Conservation (phyloP, 1,140 invertebrate species). For the Procambarus clarkii region DNA sequence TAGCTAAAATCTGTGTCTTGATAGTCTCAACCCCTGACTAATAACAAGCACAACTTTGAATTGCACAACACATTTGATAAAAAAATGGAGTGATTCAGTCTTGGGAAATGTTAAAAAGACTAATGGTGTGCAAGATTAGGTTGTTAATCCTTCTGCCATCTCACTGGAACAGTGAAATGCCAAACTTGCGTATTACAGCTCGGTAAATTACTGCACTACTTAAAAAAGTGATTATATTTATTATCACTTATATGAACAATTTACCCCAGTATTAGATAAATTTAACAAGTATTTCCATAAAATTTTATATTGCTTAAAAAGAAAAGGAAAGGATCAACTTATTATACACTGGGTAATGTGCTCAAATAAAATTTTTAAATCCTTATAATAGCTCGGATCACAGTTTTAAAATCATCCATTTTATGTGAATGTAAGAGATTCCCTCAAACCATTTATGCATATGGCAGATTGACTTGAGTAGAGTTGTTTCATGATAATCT, state of each 20-base stretch:
- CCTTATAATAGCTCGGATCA: neutral
- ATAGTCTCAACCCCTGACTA: neutral
- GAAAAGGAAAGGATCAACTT: neutral
- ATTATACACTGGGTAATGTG: neutral
- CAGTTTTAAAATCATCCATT: neutral
- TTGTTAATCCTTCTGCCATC: neutral
- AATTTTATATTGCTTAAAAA: constrained; percentile 7
- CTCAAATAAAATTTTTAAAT: neutral
- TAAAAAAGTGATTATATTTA: neutral
- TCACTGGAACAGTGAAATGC: neutral
- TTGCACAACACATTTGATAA: neutral
- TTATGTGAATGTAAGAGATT: neutral
- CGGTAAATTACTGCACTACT: neutral
- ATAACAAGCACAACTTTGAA: neutral
- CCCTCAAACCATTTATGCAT: neutral
- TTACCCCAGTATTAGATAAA: neutral
- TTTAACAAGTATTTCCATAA: neutral
- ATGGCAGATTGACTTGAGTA: neutral
- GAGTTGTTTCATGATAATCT: neutral
- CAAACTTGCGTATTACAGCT: neutral
- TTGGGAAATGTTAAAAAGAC: neutral
- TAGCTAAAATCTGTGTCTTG: neutral
- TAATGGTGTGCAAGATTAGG: neutral
- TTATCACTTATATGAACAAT: neutral
- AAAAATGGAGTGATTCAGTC: neutral